Conservation (phyloP, 2,113 vertebrate genomes). For the Oreocharis arfaki region DNA sequence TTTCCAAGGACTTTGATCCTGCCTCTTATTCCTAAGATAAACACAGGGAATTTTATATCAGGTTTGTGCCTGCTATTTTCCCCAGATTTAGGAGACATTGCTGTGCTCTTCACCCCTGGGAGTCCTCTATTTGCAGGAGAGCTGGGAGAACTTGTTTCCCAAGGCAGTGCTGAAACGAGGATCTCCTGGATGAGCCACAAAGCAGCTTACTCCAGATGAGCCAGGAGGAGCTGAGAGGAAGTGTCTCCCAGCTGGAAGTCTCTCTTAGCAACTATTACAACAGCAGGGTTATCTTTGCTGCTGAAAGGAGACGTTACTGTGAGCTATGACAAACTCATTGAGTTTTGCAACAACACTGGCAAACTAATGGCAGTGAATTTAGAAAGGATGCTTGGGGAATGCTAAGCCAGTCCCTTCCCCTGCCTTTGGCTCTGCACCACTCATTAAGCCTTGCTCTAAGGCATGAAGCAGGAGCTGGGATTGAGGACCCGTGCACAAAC, state of each 20-base stretch:
- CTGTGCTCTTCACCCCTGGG: neutral
- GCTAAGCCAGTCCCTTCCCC: neutral
- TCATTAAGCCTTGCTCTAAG: neutral
- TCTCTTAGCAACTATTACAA: conserved; percentile 51
- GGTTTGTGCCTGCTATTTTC: neutral
- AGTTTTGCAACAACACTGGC: conserved; percentile 22
- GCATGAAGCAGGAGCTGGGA: neutral
- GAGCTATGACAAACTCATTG: conserved; percentile 57
- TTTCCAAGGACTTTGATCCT: neutral
- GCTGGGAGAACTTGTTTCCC: neutral
- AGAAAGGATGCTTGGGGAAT: conserved; percentile 3
- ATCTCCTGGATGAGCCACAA: conserved; percentile 9
- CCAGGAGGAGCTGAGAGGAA: conserved; percentile 11
- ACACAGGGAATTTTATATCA: neutral
- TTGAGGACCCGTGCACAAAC: neutral
- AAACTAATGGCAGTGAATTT: conserved; percentile 24
- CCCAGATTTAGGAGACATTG: neutral
- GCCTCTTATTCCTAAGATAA: neutral
- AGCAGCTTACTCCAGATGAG: conserved; percentile 31
- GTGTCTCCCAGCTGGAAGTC: conserved; percentile 35
- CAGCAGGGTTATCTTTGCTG: conserved; percentile 45
- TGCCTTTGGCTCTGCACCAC: neutral
- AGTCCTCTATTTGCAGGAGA: neutral
- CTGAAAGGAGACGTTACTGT: conserved; percentile 21
- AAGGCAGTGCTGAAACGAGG: neutral